Base-by-base conservation (phyloP, 1,140 invertebrate genomes). In the Helicoverpa armigera region DNA sequence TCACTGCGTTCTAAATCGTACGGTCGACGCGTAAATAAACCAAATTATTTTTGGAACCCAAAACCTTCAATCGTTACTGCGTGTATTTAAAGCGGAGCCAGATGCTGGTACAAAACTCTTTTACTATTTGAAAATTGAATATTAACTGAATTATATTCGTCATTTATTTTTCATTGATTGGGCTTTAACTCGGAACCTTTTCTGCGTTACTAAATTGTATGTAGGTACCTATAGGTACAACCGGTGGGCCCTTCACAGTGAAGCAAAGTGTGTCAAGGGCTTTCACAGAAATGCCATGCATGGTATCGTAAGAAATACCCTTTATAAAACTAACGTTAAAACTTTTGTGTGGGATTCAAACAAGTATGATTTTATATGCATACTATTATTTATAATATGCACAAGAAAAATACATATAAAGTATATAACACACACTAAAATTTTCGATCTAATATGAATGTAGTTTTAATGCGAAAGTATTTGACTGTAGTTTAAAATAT, bases 61-160 rank as follows among this genome's bases (percentile, higher is more conserved):
- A 56, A 73, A 73, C 70, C 70, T 73, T 73, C 70, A 58, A 58
- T 73, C 70, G 70, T 73, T 13, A 23, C 16, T 18, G 56, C 43
- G 29, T 73, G 56, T 73, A 43, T n/a, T 35, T n/a, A 29, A 14
- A 53, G 1, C 12, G 13, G 3, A 13, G 29, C 67, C 35, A 43
- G 35, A 43, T 43, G 35, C 5, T 43, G 35, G 9, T 43, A 43
- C 4, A 43, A 9, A 43, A 5, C 35, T 43, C 35, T 43, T 43
- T 43, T 9, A 43, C 35, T 9, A 7, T 43, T 43, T 1, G 35
- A 43, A 43, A 43, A 43, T 7, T 43, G 35, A 0, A 43, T 43
- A 9, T 5, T 35, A 35, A 35, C 35, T 35, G 3, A 23, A 35
- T 35, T 35, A 7, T 43, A 43, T 43, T 43, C 9, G 9, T 43